phyloP scores from a whole-genome alignment of 2,113 vertebrate genomes.

The Saimiri boliviensis region DNA sequence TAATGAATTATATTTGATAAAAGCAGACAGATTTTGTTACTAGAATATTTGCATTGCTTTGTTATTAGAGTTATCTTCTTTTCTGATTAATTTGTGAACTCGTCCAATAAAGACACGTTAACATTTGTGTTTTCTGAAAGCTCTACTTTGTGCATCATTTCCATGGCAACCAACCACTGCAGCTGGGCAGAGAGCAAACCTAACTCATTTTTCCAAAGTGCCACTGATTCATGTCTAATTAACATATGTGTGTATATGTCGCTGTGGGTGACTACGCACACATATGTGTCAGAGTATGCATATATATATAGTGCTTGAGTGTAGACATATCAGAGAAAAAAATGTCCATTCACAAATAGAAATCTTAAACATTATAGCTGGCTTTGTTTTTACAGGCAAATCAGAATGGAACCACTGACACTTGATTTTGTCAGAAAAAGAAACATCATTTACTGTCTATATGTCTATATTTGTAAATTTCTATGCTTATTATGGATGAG shows the following conservation, averaged over 20 bases:
- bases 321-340: neutral
- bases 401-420: neutral
- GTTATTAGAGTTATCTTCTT: constrained; percentile 78
- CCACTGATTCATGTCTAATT: constrained; percentile 54
- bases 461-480: constrained; percentile 42
- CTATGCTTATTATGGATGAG: neutral
- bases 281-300: neutral
- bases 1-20: constrained; percentile 55
- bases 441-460: constrained; percentile 23
- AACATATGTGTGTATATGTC: neutral
- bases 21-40: constrained; percentile 78
- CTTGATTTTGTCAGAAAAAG: neutral
- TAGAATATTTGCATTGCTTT: constrained; percentile 70
- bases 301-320: neutral
- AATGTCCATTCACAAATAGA: constrained; percentile 32
- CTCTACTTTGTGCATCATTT: constrained; percentile 72
- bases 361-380: constrained; percentile 40
- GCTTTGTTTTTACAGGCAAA: constrained; percentile 13
- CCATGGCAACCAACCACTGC: constrained; percentile 82
- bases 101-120: constrained; percentile 76
- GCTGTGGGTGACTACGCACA: neutral
- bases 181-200: constrained; percentile 70
- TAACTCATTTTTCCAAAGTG: constrained; percentile 66
- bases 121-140: constrained; percentile 77
- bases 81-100: constrained; percentile 80